Conservation (phyloP, 2,888 invertebrate species). For the Slavum lentiscoides region DNA sequence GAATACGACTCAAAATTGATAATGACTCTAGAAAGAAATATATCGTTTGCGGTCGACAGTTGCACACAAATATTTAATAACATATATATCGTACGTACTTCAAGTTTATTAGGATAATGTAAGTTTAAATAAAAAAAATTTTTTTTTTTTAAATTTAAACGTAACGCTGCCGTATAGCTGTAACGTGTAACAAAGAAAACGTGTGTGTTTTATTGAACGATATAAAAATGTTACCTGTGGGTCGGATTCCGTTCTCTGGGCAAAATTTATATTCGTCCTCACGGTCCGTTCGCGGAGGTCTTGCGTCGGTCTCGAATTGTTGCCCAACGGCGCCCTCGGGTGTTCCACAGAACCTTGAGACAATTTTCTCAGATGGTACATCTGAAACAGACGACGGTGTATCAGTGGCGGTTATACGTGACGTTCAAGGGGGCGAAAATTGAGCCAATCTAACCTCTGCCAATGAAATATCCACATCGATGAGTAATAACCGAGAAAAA, state of each 20-base stretch:
- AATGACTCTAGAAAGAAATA: too few species aligned
- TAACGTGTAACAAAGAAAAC: neutral
- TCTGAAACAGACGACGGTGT: constrained; percentile 62
- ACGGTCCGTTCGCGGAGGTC: constrained; percentile 89
- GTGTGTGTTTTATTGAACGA: neutral
- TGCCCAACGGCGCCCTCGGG: constrained; percentile 89
- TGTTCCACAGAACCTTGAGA: constrained; percentile 86
- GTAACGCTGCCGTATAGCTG: neutral
- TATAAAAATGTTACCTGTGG: constrained; percentile 54
- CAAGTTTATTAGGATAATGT: too few species aligned
- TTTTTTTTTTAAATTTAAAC: too few species aligned
- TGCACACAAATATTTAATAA: too few species aligned
- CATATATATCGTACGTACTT: neutral
- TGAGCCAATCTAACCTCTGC: too few species aligned
- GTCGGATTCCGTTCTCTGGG: constrained; percentile 54
- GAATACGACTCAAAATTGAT: too few species aligned
- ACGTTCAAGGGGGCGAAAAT: too few species aligned
- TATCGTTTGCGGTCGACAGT: too few species aligned
- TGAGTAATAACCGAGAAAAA: too few species aligned
- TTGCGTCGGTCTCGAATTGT: constrained; percentile 93
- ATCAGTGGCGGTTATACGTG: too few species aligned
- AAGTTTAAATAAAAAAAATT: too few species aligned
- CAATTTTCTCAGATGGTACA: constrained; percentile 82
- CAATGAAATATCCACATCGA: too few species aligned
- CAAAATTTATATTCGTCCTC: constrained; percentile 95